These are phyloP conservation scores for Idris sp. DNA, from an alignment of 1,140 invertebrate species.

Conservation along the genomic window DNA sequence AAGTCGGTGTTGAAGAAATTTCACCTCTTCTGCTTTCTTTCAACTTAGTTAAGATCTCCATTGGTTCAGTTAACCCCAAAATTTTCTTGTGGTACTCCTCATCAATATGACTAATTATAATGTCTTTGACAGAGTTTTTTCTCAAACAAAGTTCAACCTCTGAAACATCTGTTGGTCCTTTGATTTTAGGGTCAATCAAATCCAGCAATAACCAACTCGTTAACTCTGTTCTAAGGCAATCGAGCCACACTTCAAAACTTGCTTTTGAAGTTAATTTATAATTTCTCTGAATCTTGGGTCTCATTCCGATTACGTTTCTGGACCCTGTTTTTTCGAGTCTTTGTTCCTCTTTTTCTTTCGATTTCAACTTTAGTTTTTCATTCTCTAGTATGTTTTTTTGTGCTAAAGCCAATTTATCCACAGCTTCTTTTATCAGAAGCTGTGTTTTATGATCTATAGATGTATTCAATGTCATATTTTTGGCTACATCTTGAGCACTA, in stretches of 20 bases:
- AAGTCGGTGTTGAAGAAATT: slow-evolving; percentile 47
- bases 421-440: slow-evolving; percentile 10
- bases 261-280: slow-evolving; percentile 53
- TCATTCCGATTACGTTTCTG: slow-evolving; percentile 4
- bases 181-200: slow-evolving; percentile 50
- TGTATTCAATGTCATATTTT: slow-evolving; percentile 2
- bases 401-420: slow-evolving; percentile 22
- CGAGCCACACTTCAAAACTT: slow-evolving; percentile 60
- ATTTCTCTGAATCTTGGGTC: slow-evolving; percentile 48
- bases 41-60: slow-evolving; percentile 40
- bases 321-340: too few species aligned
- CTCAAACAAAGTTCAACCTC: slow-evolving; percentile 22
- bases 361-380: slow-evolving; percentile 36
- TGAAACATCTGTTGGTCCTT: slow-evolving; percentile 26
- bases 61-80: slow-evolving; percentile 47
- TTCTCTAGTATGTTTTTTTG: slow-evolving; percentile 34
- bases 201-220: slow-evolving; percentile 56
- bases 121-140: slow-evolving; percentile 59
- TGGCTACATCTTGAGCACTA: slow-evolving; percentile 17
- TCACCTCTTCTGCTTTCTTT: slow-evolving; percentile 48
- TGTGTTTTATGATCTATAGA: slow-evolving; percentile 1
- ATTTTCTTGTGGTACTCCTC: slow-evolving; percentile 59
- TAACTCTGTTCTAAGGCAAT: slow-evolving; percentile 57
- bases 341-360: neutral
- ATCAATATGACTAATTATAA: slow-evolving; percentile 55